Conservation (phyloP, 2,797 vertebrate species). For the Lepidocolaptes lacrymiger region DNA sequence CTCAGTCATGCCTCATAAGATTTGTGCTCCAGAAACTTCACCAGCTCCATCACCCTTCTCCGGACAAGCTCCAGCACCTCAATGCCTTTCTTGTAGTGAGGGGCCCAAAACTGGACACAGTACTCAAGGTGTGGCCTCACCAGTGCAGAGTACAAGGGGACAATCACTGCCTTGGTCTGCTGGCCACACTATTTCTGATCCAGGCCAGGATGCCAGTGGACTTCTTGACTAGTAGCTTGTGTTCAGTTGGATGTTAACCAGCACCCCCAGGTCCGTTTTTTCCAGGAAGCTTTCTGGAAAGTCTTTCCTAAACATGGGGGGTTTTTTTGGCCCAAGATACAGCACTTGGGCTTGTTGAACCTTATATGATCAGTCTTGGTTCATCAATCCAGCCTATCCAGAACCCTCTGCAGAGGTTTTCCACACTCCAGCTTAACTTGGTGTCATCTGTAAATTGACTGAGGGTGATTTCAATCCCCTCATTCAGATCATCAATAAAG, state of each 20-base stretch:
- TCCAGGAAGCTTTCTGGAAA: neutral
- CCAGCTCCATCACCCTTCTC: neutral
- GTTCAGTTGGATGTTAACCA: neutral
- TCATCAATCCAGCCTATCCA: neutral
- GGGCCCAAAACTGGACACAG: neutral
- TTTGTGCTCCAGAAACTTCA: neutral
- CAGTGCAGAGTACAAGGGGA: neutral
- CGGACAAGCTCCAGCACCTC: neutral
- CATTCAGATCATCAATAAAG: too few species aligned
- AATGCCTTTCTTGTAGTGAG: neutral
- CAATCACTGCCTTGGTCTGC: neutral
- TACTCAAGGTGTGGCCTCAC: neutral
- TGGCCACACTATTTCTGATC: neutral
- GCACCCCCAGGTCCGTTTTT: neutral
- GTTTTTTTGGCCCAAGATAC: neutral
- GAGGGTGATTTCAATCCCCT: too few species aligned
- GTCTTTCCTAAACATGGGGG: neutral
- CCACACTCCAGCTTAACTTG: too few species aligned
- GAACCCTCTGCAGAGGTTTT: too few species aligned
- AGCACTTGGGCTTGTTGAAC: neutral
- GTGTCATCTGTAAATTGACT: too few species aligned
- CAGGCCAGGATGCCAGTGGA: neutral
- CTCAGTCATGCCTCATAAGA: neutral
- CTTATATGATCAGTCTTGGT: accelerated
- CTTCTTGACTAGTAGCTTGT: neutral